These are phyloP conservation scores for Colletes gigas DNA, from an alignment of 1,140 invertebrate species.

Conservation along the genomic window DNA sequence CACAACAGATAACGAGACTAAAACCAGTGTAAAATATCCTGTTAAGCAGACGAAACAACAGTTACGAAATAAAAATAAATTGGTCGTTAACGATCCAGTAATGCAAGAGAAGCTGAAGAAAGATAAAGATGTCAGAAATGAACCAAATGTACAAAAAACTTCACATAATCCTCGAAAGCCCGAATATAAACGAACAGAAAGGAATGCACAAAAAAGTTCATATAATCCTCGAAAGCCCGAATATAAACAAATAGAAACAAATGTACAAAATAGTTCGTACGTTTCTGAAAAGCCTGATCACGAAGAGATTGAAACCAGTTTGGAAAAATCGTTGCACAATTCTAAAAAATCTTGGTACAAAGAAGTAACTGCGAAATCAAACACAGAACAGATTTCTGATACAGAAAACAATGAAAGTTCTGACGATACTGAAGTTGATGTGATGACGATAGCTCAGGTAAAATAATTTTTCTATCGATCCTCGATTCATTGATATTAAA, in stretches of 20 bases:
- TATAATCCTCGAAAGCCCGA: neutral
- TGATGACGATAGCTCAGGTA: conserved; percentile 21
- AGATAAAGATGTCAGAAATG: neutral
- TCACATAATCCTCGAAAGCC: neutral
- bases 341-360: neutral
- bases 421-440: neutral
- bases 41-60: neutral
- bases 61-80: neutral
- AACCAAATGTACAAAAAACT: neutral
- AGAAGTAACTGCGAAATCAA: neutral
- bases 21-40: neutral
- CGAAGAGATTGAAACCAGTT: too few species aligned
- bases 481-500: neutral
- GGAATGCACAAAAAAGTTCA: neutral
- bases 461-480: neutral
- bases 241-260: too few species aligned
- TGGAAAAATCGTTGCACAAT: too few species aligned
- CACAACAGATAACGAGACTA: neutral
- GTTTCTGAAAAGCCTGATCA: too few species aligned
- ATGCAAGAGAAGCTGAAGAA: neutral
- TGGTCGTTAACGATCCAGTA: too few species aligned
- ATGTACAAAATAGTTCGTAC: too few species aligned
- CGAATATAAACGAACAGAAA: neutral
- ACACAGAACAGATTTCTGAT: neutral
- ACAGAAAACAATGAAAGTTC: neutral